phyloP scores from a whole-genome alignment of 2,888 invertebrate genomes.

The Bombylius discolor region DNA sequence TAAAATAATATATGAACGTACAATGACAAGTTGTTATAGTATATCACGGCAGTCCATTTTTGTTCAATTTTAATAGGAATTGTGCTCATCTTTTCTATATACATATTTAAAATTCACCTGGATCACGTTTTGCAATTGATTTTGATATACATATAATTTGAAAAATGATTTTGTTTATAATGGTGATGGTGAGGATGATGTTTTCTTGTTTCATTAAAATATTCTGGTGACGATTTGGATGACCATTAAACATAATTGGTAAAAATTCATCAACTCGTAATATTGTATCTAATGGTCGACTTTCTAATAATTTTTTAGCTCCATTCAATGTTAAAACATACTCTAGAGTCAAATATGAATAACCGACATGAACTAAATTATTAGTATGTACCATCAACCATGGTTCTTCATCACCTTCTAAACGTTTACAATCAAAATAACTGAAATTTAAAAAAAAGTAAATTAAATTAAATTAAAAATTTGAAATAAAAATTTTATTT shows the following conservation, averaged over 20 bases:
- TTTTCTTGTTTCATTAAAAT: no score
- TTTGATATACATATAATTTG: no score
- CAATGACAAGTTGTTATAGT: no score
- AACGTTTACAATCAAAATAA: constrained; percentile 86
- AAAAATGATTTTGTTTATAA: no score
- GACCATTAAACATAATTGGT: constrained; percentile 86
- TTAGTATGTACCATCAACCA: constrained; percentile 54
- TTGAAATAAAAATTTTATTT: background rate
- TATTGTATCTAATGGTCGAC: constrained; percentile 68
- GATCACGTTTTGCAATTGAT: no score
- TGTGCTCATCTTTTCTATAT: no score
- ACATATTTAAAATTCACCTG: no score
- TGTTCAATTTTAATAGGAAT: no score
- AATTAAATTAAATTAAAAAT: background rate
- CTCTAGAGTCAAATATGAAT: constrained; percentile 97
- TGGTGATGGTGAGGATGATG: no score
- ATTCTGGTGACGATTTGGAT: constrained; percentile 66
- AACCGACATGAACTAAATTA: constrained; percentile 60
- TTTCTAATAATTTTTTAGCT: constrained; percentile 63
- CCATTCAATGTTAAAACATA: constrained; percentile 71
- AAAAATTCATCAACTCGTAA: constrained; percentile 95
- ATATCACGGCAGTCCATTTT: no score
- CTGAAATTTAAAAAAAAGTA: constrained; percentile 34
- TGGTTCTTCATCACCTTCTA: constrained; percentile 58
- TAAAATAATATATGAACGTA: no score